Evolutionary conservation across 1,140 invertebrate genomes (phyloP).

Genomic region (Drosophila novamexicana): DNA sequence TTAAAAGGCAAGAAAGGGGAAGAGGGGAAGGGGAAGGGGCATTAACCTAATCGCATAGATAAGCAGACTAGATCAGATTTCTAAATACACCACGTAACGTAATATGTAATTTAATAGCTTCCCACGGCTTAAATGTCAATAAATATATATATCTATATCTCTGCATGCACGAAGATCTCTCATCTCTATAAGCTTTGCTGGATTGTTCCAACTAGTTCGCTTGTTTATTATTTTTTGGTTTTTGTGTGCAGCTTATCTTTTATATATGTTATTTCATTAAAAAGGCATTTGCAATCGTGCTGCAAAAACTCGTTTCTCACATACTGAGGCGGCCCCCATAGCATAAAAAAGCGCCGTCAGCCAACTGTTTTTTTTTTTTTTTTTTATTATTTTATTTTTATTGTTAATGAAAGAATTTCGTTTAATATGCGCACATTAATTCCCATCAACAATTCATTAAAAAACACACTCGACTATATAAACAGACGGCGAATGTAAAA

Average conservation of each 20-base stretch:
- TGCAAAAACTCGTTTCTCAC: conserved; percentile 75
- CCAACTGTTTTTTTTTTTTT: conserved; percentile 39
- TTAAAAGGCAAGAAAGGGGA: too few species aligned
- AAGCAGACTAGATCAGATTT: conserved; percentile 11
- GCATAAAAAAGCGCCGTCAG: conserved; percentile 62
- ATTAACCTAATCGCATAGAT: neutral
- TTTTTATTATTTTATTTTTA: conserved; percentile 33
- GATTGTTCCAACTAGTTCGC: conserved; percentile 11
- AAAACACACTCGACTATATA: conserved; percentile 48
- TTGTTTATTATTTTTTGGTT: conserved; percentile 43
- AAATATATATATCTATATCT: neutral
- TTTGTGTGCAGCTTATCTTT: conserved; percentile 70
- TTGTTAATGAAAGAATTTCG: conserved; percentile 80
- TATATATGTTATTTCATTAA: conserved; percentile 70
- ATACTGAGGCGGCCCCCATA: conserved; percentile 12
- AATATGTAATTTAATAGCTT: conserved; percentile 18
- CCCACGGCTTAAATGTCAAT: conserved; percentile 22
- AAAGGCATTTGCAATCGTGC: conserved; percentile 72
- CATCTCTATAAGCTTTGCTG: conserved; percentile 20
- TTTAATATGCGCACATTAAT: conserved; percentile 80
- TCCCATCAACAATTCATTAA: conserved; percentile 78
- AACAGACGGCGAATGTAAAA: conserved; percentile 41
- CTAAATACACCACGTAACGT: neutral
- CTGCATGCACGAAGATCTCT: conserved; percentile 12
- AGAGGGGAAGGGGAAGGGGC: too few species aligned